Evolutionary conservation across 1,140 invertebrate species (phyloP).

Genomic region (Tetranychus cinnabarinus): DNA sequence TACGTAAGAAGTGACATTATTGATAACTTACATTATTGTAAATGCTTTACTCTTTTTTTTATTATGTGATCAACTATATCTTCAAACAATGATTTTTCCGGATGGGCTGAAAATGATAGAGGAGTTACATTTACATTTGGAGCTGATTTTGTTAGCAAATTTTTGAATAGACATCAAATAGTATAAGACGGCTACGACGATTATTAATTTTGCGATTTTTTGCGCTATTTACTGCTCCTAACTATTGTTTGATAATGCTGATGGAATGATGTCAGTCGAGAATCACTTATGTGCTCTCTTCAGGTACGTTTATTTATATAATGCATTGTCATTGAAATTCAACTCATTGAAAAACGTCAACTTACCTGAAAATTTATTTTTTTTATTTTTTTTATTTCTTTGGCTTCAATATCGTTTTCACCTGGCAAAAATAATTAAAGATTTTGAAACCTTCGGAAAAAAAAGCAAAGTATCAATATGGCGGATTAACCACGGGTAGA

Average conservation of each 20-base stretch:
- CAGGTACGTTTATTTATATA: conserved; percentile 25
- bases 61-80: conserved; percentile 93
- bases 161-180: conserved; percentile 29
- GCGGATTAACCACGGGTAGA: conserved; percentile 31
- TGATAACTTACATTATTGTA: no score
- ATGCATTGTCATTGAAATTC: background rate
- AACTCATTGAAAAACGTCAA: background rate
- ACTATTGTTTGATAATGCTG: conserved; percentile 99
- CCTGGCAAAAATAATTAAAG: conserved; percentile 22
- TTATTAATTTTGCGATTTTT: conserved; percentile 31
- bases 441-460: conserved; percentile 97
- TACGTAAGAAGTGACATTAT: no score
- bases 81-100: conserved; percentile 46
- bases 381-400: background rate
- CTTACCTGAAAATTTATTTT: background rate
- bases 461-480: conserved; percentile 94
- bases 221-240: conserved; percentile 81
- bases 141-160: conserved; percentile 21
- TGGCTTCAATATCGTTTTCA: background rate
- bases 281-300: conserved; percentile 97
- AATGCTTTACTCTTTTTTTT: conserved; percentile 20
- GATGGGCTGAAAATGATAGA: conserved; percentile 24
- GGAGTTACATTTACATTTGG: conserved; percentile 26
- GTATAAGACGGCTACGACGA: conserved; percentile 33
- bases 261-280: conserved; percentile 99